phyloP scores from a whole-genome alignment of 2,888 invertebrate species.

The Euphydryas editha region DNA sequence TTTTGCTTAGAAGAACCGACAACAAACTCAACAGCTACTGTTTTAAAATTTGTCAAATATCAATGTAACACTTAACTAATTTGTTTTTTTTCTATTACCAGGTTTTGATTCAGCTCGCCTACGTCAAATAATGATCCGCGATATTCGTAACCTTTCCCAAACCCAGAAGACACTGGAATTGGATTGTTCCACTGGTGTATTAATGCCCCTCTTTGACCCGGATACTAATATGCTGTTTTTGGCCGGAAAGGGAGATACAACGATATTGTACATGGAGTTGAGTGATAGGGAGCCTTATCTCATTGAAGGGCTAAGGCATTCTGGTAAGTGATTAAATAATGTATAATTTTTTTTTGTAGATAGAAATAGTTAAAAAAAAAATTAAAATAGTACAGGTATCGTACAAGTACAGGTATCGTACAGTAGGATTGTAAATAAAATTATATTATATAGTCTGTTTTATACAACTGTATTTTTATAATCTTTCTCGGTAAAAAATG shows the following conservation, averaged over 20 bases:
- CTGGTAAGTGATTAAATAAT: conserved; percentile 68
- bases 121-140: conserved; percentile 94
- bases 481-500: no score
- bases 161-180: conserved; percentile 91
- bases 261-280: conserved; percentile 95
- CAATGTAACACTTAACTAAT: neutral
- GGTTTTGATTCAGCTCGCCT: conserved; percentile 93
- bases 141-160: conserved; percentile 90
- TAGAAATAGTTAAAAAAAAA: neutral
- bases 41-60: no score
- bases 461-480: no score
- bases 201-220: conserved; percentile 96
- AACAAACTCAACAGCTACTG: no score
- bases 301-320: conserved; percentile 94
- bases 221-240: conserved; percentile 98
- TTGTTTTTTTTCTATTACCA: conserved; percentile 40
- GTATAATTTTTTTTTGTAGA: neutral
- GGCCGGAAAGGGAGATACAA: conserved; percentile 97
- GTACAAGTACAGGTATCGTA: no score
- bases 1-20: no score
- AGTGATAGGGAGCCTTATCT: conserved; percentile 94
- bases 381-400: neutral
- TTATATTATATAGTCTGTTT: no score
- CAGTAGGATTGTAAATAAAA: no score
- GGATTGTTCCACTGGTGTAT: conserved; percentile 94